Evolutionary conservation across 1,140 invertebrate species (phyloP).

Genomic region (Oedothorax gibbosus): DNA sequence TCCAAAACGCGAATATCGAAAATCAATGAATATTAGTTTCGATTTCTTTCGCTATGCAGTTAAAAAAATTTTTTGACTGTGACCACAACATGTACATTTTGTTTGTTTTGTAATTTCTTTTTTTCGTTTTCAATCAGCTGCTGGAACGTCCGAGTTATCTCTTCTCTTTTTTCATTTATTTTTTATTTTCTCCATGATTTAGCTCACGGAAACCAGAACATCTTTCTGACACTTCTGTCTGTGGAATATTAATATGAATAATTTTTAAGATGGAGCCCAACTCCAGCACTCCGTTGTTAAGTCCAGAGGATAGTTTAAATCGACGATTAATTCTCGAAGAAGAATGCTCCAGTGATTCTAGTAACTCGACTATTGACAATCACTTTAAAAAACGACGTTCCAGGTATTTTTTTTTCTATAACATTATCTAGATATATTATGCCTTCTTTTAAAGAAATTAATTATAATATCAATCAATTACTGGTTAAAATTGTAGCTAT

Average conservation of each 20-base stretch:
- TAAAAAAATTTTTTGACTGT: too few species aligned
- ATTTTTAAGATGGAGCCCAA: slow-evolving; percentile 39
- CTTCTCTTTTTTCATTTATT: too few species aligned
- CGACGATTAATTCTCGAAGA: slow-evolving; percentile 4
- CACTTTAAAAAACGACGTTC: slow-evolving; percentile 24
- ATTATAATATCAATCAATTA: not conserved
- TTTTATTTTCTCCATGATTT: too few species aligned
- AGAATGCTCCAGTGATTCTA: slow-evolving; percentile 37
- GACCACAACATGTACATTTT: too few species aligned
- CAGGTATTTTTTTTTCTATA: slow-evolving; percentile 6
- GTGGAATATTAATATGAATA: slow-evolving; percentile 3
- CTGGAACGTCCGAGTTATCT: too few species aligned
- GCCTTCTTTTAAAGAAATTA: not conserved
- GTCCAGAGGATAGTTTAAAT: slow-evolving; percentile 23
- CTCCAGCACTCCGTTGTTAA: slow-evolving; percentile 34
- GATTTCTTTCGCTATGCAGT: too few species aligned
- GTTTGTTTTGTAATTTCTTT: too few species aligned
- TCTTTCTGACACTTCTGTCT: not conserved
- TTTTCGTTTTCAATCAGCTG: not conserved
- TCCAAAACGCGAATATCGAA: too few species aligned
- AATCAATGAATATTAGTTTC: too few species aligned
- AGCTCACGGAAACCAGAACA: too few species aligned
- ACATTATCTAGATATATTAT: not conserved
- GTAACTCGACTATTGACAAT: slow-evolving; percentile 1
- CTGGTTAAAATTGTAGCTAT: not conserved